phyloP scores from a whole-genome alignment of 2,797 vertebrate genomes.

The Arctocebus calabarensis region DNA sequence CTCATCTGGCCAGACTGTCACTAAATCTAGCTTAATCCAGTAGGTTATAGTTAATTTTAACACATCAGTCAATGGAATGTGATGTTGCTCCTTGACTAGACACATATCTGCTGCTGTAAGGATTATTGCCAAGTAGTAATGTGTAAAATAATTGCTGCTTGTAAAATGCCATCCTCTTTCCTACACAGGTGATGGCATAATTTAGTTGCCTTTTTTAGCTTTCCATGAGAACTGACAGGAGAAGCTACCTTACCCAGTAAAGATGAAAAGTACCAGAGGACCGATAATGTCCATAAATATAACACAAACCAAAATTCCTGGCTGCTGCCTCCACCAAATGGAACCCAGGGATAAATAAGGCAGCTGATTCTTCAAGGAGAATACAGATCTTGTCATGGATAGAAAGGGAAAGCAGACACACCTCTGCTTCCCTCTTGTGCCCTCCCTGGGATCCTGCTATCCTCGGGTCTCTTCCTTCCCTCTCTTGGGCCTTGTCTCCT shows the following conservation, averaged over 20 bases:
- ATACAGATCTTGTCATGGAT: not conserved
- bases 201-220: conserved; percentile 36
- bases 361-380: conserved; percentile 51
- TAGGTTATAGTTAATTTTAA: conserved; percentile 28
- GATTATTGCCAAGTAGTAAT: not conserved
- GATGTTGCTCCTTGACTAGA: conserved; percentile 10
- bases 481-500: no score
- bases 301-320: conserved; percentile 8
- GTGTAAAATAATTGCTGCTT: conserved; percentile 39
- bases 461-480: not conserved
- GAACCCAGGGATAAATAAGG: conserved; percentile 39
- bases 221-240: conserved; percentile 55
- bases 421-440: not conserved
- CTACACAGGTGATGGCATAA: not conserved
- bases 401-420: not conserved
- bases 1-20: not conserved
- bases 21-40: not conserved
- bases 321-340: conserved; percentile 10
- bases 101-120: conserved; percentile 5
- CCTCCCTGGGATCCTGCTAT: not conserved
- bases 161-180: conserved; percentile 8
- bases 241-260: conserved; percentile 30
- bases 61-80: not conserved
- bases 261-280: conserved; percentile 53
- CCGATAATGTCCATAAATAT: conserved; percentile 49